Base-by-base conservation (phyloP, 2,113 vertebrate species). In the Eulemur rufifrons region DNA sequence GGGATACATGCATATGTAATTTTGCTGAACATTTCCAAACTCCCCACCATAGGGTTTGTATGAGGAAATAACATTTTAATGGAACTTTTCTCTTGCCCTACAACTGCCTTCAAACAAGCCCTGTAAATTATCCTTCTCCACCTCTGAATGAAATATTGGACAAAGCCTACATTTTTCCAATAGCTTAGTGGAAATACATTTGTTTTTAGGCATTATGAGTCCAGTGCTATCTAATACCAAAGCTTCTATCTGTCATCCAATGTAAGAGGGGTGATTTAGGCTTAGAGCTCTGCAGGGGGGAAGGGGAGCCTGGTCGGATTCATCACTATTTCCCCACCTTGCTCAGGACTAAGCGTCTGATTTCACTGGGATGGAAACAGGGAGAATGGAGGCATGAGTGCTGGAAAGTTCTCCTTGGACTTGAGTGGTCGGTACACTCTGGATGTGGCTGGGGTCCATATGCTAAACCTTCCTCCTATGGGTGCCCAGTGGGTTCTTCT, bases 351-450 rank as follows among this genome's bases (percentile, higher is more conserved):
- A 14, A 2, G 17, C 18, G 20, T 11, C 39, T 8, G n/a, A 63
- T n/a, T 32, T 81, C 66, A 59, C 47, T 27, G 27, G 66, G 13
- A 37, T 6, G 37, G 37, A 50, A 69, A 50, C 45, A n/a, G 15
- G 1, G 37, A 39, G 4, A 8, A n/a, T 18, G 68, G 34, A n/a
- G 14, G 37, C 13, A 8, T 1, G 0, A 6, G 37, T 63, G 18
- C 14, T 32, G 18, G 27, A 34, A 17, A 0, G 0, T 20, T 25
- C 66, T 34, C 23, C 15, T 6, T n/a, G 34, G 47, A 23, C 4
- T 39, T 42, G 42, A 23, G 0, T 9, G 13, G 25, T 2, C 8
- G 39, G 52, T 1, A n/a, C 25, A 1, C 20, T 63, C 42, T 39
- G 45, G 3, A 2, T 3, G 3, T 52, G 80, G 64, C 52, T 39